These are phyloP conservation scores for Acleris sparsana DNA, from an alignment of 2,888 invertebrate species.

Conservation along the genomic window DNA sequence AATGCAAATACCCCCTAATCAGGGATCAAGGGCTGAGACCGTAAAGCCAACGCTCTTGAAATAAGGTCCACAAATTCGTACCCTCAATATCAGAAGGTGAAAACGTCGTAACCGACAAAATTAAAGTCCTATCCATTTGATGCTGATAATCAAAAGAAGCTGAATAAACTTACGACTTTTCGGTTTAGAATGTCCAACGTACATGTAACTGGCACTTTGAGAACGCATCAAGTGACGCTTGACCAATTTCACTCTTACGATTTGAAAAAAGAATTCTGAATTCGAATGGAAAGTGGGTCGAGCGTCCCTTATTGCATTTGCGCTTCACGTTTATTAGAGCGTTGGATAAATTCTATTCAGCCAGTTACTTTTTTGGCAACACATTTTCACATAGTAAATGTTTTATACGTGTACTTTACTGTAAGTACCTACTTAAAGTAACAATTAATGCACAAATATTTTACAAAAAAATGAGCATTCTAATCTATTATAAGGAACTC, in stretches of 20 bases:
- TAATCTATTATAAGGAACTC: no score
- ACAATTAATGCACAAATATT: neutral
- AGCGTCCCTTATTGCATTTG: slow-evolving; percentile 27
- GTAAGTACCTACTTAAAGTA: no score
- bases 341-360: slow-evolving; percentile 16
- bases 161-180: no score
- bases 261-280: slow-evolving; percentile 28
- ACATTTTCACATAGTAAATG: neutral
- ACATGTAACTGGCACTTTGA: slow-evolving; percentile 7
- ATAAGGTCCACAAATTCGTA: slow-evolving; percentile 2
- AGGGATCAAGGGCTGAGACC: slow-evolving; percentile 27
- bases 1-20: slow-evolving; percentile 35
- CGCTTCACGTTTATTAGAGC: slow-evolving; percentile 15
- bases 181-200: no score
- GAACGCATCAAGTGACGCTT: slow-evolving; percentile 12
- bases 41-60: slow-evolving; percentile 7
- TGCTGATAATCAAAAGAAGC: no score
- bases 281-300: slow-evolving; percentile 23
- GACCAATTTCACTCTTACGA: slow-evolving; percentile 21
- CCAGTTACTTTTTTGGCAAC: slow-evolving; percentile 13
- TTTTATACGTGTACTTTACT: neutral
- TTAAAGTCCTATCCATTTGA: neutral
- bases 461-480: no score
- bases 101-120: neutral
- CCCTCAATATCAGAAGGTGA: neutral